phyloP scores from a whole-genome alignment of 2,113 vertebrate genomes.

The Oostethus manadensis region DNA sequence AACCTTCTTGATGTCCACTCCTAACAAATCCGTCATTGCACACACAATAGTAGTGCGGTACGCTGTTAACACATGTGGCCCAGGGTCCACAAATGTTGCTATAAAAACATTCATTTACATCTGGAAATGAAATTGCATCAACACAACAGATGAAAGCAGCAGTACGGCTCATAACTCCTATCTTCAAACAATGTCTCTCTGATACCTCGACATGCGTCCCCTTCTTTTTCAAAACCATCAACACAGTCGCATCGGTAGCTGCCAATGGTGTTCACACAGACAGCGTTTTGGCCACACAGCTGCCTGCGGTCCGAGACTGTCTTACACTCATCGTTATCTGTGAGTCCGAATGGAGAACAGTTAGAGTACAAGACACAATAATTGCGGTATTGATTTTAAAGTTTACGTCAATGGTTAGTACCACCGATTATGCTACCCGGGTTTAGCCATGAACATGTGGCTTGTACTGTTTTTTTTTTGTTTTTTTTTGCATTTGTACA shows the following conservation, averaged over 20 bases:
- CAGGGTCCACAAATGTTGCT: conserved; percentile 34
- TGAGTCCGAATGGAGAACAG: background rate
- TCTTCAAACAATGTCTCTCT: no score
- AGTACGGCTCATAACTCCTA: background rate
- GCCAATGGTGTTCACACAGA: conserved; percentile 33
- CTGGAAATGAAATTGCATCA: conserved; percentile 29
- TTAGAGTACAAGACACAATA: no score
- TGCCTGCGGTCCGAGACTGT: accelerated
- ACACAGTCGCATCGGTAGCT: conserved; percentile 54
- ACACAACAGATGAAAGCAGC: background rate
- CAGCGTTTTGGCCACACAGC: background rate
- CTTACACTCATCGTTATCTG: conserved; percentile 24
- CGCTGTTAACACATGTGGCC: accelerated
- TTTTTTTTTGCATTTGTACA: no score
- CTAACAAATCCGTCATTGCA: conserved; percentile 49
- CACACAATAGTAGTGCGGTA: conserved; percentile 34
- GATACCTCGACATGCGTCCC: no score
- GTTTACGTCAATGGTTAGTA: no score
- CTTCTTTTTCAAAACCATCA: conserved; percentile 16
- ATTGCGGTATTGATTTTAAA: no score
- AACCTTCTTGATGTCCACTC: accelerated
- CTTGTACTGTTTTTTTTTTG: no score
- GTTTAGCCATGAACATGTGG: no score
- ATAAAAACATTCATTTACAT: conserved; percentile 37
- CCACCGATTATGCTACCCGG: no score